Conservation (phyloP, 2,888 invertebrate species). For the Ennomos erosarius region DNA sequence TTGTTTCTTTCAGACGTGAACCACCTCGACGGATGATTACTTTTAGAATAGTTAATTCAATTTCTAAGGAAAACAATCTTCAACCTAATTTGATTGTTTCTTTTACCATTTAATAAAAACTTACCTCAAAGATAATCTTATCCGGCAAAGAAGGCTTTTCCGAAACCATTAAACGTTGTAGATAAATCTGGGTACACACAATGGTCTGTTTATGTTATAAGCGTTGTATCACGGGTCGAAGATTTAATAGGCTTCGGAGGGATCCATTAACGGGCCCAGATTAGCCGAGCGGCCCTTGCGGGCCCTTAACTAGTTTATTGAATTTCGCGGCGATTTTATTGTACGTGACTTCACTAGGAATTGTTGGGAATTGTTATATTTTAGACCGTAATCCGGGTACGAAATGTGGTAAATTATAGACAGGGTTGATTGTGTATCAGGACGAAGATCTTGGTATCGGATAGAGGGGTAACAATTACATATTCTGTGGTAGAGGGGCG, state of each 20-base stretch:
- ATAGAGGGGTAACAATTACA: too few relatives aligned
- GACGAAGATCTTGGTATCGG: neutral
- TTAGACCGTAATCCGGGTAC: constrained; percentile 11
- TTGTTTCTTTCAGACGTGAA: too few relatives aligned
- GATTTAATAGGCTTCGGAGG: constrained; percentile 55
- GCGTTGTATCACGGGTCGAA: constrained; percentile 40
- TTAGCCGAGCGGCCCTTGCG: constrained; percentile 42
- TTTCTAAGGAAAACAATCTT: too few relatives aligned
- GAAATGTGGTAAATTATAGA: constrained; percentile 7
- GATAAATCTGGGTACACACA: constrained; percentile 27
- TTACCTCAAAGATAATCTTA: neutral
- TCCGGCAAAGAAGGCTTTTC: constrained; percentile 2
- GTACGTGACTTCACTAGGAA: constrained; percentile 28
- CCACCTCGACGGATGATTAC: too few relatives aligned
- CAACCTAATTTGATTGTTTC: too few relatives aligned
- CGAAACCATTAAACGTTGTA: constrained; percentile 9
- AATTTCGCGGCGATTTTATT: constrained; percentile 37
- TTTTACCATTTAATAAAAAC: too few relatives aligned
- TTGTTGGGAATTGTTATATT: constrained; percentile 17
- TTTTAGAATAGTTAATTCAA: too few relatives aligned
- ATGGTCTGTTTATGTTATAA: constrained; percentile 33
- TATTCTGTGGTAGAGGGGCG: too few relatives aligned
- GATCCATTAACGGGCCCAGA: constrained; percentile 59
- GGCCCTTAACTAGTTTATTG: constrained; percentile 40
- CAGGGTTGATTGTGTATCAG: constrained; percentile 7